Evolutionary conservation across 2,797 vertebrate species (phyloP).

Genomic region (Neomorphus geoffroyi): DNA sequence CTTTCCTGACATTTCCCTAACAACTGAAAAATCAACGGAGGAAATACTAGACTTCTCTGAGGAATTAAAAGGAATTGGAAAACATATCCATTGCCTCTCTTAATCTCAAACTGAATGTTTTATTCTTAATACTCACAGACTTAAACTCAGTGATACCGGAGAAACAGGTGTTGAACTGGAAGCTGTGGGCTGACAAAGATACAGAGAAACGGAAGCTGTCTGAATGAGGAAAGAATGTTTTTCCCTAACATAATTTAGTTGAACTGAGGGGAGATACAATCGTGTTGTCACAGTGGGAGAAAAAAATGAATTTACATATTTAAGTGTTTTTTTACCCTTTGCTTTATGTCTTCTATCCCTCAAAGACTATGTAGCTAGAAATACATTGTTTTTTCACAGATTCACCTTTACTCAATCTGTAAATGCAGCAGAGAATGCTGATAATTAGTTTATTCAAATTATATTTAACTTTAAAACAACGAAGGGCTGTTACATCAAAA

Average conservation of each 20-base stretch:
- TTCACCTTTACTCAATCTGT: not conserved
- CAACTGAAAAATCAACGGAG: not conserved
- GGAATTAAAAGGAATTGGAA: not conserved
- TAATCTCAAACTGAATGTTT: not conserved
- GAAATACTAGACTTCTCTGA: not conserved
- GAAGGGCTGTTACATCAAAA: not conserved
- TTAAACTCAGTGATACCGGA: not conserved
- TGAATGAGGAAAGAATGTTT: not conserved
- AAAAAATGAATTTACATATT: not conserved
- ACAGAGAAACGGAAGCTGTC: not conserved
- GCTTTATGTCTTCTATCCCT: not conserved
- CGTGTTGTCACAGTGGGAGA: not conserved
- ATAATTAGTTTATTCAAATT: not conserved
- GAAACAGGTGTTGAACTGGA: not conserved
- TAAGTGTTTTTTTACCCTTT: not conserved
- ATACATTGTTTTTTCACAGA: not conserved
- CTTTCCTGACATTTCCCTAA: not conserved
- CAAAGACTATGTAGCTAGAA: not conserved
- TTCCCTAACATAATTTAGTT: not conserved
- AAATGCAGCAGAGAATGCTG: not conserved
- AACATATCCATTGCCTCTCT: not conserved
- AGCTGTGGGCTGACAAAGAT: not conserved
- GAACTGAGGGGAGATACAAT: not conserved
- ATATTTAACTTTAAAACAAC: not conserved
- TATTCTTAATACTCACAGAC: not conserved